These are phyloP conservation scores for Sturnira hondurensis DNA, from an alignment of 2,113 vertebrate species.

Conservation along the genomic window DNA sequence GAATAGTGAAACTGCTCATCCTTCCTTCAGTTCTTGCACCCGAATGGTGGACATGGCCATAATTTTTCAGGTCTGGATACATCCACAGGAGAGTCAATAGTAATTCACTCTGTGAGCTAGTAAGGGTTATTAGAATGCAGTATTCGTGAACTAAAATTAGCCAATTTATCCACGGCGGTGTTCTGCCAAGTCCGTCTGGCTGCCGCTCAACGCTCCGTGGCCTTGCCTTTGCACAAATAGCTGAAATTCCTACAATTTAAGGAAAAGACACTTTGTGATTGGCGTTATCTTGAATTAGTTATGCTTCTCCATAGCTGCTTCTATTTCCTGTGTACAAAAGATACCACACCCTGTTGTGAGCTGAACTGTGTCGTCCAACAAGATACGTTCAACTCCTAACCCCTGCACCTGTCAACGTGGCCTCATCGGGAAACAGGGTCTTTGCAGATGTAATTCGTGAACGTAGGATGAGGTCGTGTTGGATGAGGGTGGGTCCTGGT, in stretches of 20 bases:
- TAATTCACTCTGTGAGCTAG: background rate
- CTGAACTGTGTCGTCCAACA: background rate
- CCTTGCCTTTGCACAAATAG: background rate
- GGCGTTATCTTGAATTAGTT: constrained; percentile 13
- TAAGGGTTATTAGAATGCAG: background rate
- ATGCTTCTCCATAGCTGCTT: background rate
- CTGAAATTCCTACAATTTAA: constrained; percentile 24
- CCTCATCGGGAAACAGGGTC: background rate
- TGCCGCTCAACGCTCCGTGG: background rate
- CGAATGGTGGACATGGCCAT: background rate
- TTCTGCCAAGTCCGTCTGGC: constrained; percentile 33
- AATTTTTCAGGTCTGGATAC: background rate
- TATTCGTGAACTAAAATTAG: constrained; percentile 31
- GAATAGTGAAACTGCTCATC: background rate
- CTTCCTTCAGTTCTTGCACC: background rate
- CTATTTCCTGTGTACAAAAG: background rate
- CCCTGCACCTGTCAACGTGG: background rate
- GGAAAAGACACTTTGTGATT: constrained; percentile 8
- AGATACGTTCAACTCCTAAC: background rate
- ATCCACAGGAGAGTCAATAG: background rate
- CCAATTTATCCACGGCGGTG: background rate
- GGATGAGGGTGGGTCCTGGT: background rate
- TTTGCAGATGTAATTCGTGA: background rate
- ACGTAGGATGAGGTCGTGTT: background rate
- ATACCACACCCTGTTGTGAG: background rate